Evolutionary conservation across 2,888 invertebrate genomes (phyloP).

Genomic region (Callinectes sapidus): DNA sequence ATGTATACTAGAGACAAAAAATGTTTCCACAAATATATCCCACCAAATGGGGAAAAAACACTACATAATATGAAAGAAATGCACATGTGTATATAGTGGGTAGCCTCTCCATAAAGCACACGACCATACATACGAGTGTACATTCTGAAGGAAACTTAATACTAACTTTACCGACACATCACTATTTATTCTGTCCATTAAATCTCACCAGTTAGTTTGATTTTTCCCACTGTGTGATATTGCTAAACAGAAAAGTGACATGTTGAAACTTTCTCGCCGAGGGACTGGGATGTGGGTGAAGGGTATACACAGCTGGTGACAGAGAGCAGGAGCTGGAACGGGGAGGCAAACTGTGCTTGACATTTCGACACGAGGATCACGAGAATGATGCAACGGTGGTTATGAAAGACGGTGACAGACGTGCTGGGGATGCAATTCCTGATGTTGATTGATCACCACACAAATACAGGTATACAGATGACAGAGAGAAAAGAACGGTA

Average conservation of each 20-base stretch:
- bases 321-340: neutral
- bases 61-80: too few relatives aligned
- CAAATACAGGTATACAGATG: too few relatives aligned
- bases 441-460: neutral
- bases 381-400: neutral
- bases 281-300: constrained; percentile 30
- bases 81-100: too few relatives aligned
- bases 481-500: neutral
- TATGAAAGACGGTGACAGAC: neutral
- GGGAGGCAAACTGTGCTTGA: constrained; percentile 16
- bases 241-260: neutral
- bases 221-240: neutral
- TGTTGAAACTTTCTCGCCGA: neutral
- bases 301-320: neutral
- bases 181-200: neutral
- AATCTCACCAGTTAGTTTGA: neutral
- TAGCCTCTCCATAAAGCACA: too few relatives aligned
- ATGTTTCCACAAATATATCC: too few relatives aligned
- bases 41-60: too few relatives aligned
- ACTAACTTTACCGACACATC: too few relatives aligned
- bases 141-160: too few relatives aligned
- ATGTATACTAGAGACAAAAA: too few relatives aligned
- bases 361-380: constrained; percentile 21
- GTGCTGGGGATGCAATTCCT: neutral
- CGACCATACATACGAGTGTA: too few relatives aligned